phyloP scores from a whole-genome alignment of 1,140 invertebrate species.

The Oryctes rhinoceros region DNA sequence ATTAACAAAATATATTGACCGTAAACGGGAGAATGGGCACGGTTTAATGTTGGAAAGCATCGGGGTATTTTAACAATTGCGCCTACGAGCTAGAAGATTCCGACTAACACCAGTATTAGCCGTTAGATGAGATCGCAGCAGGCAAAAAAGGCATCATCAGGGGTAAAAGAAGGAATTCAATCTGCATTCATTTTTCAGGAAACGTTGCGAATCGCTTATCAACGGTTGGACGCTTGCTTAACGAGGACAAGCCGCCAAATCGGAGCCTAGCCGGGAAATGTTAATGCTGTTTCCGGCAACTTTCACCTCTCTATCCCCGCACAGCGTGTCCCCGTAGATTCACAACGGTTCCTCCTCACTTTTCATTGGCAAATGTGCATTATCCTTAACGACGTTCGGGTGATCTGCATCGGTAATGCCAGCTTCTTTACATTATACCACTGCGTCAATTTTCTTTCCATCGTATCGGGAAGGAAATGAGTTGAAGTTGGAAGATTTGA shows the following conservation, averaged over 20 bases:
- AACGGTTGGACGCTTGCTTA: conserved; percentile 43
- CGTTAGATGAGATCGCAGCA: not conserved
- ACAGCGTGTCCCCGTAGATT: not conserved
- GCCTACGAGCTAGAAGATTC: not conserved
- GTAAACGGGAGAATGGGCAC: not conserved
- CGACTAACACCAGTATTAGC: not conserved
- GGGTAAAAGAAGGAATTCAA: conserved; percentile 38
- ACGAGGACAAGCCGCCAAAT: conserved; percentile 43
- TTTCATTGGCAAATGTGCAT: conserved; percentile 26
- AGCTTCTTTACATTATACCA: not conserved
- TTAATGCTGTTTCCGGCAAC: conserved; percentile 43
- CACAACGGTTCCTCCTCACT: not conserved
- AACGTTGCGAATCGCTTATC: conserved; percentile 43
- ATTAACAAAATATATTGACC: conserved; percentile 37
- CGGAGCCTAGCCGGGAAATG: conserved; percentile 44
- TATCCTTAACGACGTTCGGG: conserved; percentile 32
- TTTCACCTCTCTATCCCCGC: not conserved
- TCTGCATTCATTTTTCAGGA: conserved; percentile 46
- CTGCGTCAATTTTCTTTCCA: not conserved
- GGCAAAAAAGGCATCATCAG: conserved; percentile 14
- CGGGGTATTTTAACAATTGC: not conserved
- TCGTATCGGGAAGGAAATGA: conserved; percentile 22
- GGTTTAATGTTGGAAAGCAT: not conserved
- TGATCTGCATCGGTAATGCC: conserved; percentile 25
- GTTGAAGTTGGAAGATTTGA: conserved; percentile 4